A percentile compares a stretch with the other conserved stretches of the same genome.
phyloP scores from a whole-genome alignment of 1,140 invertebrate genomes.

The Formica selysi region DNA sequence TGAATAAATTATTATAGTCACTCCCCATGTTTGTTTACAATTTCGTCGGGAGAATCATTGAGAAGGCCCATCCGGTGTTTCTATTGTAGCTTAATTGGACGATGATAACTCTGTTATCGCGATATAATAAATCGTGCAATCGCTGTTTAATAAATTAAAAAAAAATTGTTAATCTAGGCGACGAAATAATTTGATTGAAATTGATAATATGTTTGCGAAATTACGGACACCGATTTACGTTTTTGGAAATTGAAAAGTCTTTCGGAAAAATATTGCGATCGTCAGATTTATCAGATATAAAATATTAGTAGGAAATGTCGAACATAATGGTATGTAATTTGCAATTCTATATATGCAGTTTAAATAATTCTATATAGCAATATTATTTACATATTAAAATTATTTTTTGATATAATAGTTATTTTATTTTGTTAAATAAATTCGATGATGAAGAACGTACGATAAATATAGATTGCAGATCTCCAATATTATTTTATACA shows the following conservation, averaged over 20 bases:
- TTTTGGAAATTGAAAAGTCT: constrained; percentile 29
- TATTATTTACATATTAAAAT: neutral
- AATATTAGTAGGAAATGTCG: neutral
- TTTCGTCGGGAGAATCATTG: neutral
- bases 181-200: neutral
- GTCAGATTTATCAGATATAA: neutral
- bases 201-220: constrained; percentile 39
- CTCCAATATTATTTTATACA: too few species aligned
- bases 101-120: constrained; percentile 53
- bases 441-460: too few species aligned
- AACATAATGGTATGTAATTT: neutral
- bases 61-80: neutral
- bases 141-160: constrained; percentile 34
- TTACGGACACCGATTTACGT: neutral
- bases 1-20: constrained; percentile 52
- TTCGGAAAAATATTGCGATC: constrained; percentile 4
- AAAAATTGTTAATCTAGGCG: constrained; percentile 1
- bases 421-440: neutral
- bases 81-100: constrained; percentile 35
- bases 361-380: neutral
- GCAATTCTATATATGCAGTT: neutral
- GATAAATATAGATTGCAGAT: too few species aligned
- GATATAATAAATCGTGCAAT: constrained; percentile 37
- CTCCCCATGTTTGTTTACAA: constrained; percentile 44
- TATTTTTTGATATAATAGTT: constrained; percentile 5